Percentiles rank a stretch among this genome's conserved stretches.
phyloP scores from a whole-genome alignment of 1,140 invertebrate species.

The Ceratitis capitata region DNA sequence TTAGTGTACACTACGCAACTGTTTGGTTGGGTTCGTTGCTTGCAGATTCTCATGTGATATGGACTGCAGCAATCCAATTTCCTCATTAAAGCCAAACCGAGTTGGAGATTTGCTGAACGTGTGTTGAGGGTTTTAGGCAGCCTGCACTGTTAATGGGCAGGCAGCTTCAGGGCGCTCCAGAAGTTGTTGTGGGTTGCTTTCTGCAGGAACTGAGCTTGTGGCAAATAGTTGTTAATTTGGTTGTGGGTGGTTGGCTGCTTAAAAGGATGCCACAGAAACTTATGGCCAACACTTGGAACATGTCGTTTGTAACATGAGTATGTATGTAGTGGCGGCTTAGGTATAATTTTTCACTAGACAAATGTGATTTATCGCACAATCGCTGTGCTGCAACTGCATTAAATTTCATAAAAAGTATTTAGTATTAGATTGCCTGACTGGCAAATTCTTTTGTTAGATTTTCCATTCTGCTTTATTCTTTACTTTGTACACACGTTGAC shows the following conservation, averaged over 20 bases:
- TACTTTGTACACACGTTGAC: neutral
- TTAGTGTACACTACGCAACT: too few relatives aligned
- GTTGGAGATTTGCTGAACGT: neutral
- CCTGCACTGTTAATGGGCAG: neutral
- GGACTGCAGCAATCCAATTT: slow-evolving; percentile 25
- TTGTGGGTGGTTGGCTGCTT: neutral
- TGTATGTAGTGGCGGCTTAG: neutral
- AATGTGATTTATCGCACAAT: slow-evolving; percentile 18
- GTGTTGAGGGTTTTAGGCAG: neutral
- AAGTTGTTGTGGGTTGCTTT: neutral
- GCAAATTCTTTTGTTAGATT: slow-evolving; percentile 24
- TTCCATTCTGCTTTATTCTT: neutral
- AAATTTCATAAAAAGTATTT: neutral
- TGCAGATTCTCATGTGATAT: neutral
- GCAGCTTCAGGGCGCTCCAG: neutral
- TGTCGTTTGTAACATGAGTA: neutral
- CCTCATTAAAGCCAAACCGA: neutral
- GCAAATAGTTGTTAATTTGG: neutral
- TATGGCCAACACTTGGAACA: neutral
- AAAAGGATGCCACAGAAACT: neutral
- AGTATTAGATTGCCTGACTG: slow-evolving; percentile 6
- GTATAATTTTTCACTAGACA: neutral
- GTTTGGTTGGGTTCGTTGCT: neutral
- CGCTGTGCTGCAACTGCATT: slow-evolving; percentile 23
- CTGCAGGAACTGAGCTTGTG: neutral